Evolutionary conservation across 2,113 vertebrate species (phyloP), one percentile per base, ranked within the genome.

Genomic region (Cololabis saira): DNA sequence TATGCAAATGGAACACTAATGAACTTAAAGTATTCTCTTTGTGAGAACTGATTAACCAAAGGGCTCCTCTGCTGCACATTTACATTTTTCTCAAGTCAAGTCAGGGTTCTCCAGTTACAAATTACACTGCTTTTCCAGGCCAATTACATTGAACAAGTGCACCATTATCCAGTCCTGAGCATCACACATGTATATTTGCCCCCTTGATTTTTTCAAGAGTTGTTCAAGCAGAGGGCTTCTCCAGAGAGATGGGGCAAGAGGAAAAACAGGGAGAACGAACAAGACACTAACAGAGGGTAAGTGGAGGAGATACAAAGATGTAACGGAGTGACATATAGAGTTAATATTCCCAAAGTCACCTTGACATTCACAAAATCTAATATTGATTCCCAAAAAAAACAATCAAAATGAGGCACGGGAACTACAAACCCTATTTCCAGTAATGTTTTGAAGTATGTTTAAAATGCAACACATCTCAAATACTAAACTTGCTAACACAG

Each of bases 131-230:
- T 67, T 93, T 94, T 93, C 64, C 76, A 90, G 87, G 81, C 86
- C 84, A 94, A 87, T 94, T 94, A 94, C 85, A 89, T 69, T 53
- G 78, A 90, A 78, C 77, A 91, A 94, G 84, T 91, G 91, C 56
- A 90, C 87, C 84, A 90, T 93, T 91, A 91, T 83, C 74, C 92
- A 94, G 90, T 92, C 92, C 92, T 81, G 69, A 93, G 93, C 90
- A 92, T 93, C 86, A 94, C 85, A 89, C 83, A 86, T 87, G 86
- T 91, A 91, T 83, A 84, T 90, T 91, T 87, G 89, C 74, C 80
- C 85, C 89, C 80, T 91, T 95, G 73, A 92, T 94, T 92, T 94
- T 92, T 89, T 94, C 84, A 90, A 94, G 90, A 83, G 88, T 81
- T 86, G 86, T 91, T 94, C 71, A 90, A 87, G 85, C 71, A 82